phyloP scores from a whole-genome alignment of 2,888 invertebrate species.

The Melieria omissa region DNA sequence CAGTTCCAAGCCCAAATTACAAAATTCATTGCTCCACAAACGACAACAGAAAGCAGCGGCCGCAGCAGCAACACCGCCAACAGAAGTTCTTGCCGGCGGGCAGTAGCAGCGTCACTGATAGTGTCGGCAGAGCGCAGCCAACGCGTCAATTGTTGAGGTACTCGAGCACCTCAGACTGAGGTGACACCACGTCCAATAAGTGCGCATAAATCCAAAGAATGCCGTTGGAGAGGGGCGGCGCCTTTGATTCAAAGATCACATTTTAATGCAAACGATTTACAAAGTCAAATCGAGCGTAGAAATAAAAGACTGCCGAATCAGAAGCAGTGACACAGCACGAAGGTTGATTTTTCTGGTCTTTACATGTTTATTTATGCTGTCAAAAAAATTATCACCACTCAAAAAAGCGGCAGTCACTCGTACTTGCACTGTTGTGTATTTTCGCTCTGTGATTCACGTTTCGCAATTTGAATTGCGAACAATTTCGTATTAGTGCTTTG shows the following conservation, averaged over 20 bases:
- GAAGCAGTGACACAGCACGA: constrained; percentile 34
- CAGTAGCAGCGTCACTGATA: constrained; percentile 6
- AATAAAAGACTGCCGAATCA: constrained; percentile 49
- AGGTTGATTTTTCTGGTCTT: constrained; percentile 5
- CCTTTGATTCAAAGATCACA: constrained; percentile 60
- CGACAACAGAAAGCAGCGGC: neutral
- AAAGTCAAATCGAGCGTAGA: constrained; percentile 43
- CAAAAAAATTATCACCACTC: no score
- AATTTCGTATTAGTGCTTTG: no score
- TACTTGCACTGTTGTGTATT: no score
- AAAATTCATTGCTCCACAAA: constrained; percentile 17
- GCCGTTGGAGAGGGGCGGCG: constrained; percentile 48
- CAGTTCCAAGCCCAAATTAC: constrained; percentile 1
- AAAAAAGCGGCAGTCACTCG: no score
- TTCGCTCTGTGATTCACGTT: no score
- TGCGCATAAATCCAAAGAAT: constrained; percentile 30
- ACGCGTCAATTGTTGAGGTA: constrained; percentile 21
- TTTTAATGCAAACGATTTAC: constrained; percentile 53
- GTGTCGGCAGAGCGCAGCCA: neutral
- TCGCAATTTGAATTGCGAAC: no score
- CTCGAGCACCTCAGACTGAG: constrained; percentile 1
- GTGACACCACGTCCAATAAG: constrained; percentile 20
- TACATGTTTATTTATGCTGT: no score
- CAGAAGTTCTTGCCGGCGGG: neutral
- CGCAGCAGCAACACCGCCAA: neutral